Evolutionary conservation across 1,140 invertebrate genomes (phyloP).

Genomic region (Portunus trituberculatus): DNA sequence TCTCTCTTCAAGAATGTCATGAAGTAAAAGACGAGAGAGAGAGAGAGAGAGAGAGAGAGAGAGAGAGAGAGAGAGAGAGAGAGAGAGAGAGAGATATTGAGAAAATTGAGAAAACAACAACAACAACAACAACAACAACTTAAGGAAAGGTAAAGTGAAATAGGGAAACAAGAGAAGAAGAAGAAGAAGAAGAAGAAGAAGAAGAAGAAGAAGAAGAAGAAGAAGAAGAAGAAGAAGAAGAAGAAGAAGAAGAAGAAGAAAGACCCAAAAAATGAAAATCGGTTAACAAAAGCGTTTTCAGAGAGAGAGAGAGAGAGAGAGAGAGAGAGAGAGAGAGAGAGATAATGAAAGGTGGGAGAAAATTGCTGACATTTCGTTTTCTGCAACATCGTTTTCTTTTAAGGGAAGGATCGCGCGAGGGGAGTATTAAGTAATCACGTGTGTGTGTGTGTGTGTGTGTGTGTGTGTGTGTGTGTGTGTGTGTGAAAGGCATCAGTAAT

Average conservation of each 20-base stretch:
- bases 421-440: background rate
- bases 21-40: background rate
- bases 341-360: background rate
- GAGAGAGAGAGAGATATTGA: background rate
- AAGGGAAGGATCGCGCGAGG: background rate
- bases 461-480: background rate
- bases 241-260: too few relatives aligned
- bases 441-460: conserved; percentile 2
- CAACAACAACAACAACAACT: too few relatives aligned
- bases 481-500: background rate
- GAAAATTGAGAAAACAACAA: too few relatives aligned
- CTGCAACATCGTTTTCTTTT: background rate
- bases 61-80: conserved; percentile 30
- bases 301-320: conserved; percentile 7
- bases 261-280: too few relatives aligned
- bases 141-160: too few relatives aligned
- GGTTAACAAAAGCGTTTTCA: too few relatives aligned
- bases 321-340: background rate
- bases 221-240: too few relatives aligned
- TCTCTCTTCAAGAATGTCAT: too few relatives aligned
- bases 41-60: conserved; percentile 43
- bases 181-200: background rate
- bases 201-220: too few relatives aligned
- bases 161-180: too few relatives aligned
- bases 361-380: background rate